A percentile compares a stretch with the other conserved stretches of the same genome.
These are phyloP conservation scores for Abscondita cerata DNA, from an alignment of 2,888 invertebrate species.

Conservation along the genomic window DNA sequence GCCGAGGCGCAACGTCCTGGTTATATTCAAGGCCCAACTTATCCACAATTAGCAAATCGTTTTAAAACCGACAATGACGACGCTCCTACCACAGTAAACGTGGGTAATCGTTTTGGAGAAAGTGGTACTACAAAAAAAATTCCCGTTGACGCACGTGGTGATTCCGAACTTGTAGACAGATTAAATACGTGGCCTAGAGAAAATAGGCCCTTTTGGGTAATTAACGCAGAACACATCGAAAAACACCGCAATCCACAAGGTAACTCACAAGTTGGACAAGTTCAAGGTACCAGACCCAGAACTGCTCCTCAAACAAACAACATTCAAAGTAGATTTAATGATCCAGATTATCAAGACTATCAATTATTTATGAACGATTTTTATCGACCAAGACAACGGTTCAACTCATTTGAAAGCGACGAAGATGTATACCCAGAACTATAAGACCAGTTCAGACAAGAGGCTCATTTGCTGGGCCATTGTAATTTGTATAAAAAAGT, in stretches of 20 bases:
- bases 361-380: no score
- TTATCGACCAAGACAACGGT: no score
- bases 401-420: no score
- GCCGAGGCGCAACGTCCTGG: slow-evolving; percentile 67
- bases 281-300: no score
- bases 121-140: slow-evolving; percentile 47
- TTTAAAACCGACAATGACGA: slow-evolving; percentile 47
- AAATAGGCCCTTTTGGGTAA: slow-evolving; percentile 75
- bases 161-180: slow-evolving; percentile 66
- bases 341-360: no score
- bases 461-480: slow-evolving; percentile 25
- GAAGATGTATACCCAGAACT: slow-evolving; percentile 2
- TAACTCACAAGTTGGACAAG: no score
- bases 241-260: slow-evolving; percentile 58
- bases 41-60: slow-evolving; percentile 62
- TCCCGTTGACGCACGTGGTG: slow-evolving; percentile 73
- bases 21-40: slow-evolving; percentile 66
- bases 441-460: slow-evolving; percentile 31
- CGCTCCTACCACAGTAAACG: slow-evolving; percentile 37
- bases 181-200: slow-evolving; percentile 71
- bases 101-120: slow-evolving; percentile 65
- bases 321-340: no score
- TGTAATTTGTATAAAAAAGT: not conserved
- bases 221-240: slow-evolving; percentile 73
- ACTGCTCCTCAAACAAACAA: no score